Evolutionary conservation across 2,113 vertebrate species (phyloP).

Genomic region (Lonchura striata): DNA sequence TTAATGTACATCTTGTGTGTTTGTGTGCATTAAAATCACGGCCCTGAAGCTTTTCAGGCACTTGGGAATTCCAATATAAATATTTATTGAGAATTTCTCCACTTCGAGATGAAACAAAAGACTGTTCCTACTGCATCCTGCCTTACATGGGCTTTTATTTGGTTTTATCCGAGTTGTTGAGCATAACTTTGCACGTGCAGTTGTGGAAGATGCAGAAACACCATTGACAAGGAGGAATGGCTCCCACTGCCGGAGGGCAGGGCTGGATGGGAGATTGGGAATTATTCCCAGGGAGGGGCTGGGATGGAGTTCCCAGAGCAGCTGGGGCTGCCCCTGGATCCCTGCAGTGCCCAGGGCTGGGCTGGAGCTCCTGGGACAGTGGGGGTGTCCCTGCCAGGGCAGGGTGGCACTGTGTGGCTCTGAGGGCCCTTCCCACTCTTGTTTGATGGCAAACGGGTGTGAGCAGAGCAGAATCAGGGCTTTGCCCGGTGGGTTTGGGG

Average conservation of each 20-base stretch:
- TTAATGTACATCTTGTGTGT: rapidly evolving
- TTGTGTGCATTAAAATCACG: background rate
- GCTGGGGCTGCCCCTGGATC: background rate
- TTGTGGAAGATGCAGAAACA: rapidly evolving
- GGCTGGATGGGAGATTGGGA: rapidly evolving
- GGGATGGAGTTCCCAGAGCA: background rate
- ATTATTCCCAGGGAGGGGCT: background rate
- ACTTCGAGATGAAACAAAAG: background rate
- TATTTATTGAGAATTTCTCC: background rate
- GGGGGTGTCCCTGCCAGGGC: background rate
- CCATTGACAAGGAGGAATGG: rapidly evolving
- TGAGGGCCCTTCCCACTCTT: background rate
- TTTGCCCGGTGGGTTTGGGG: rapidly evolving
- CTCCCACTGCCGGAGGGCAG: rapidly evolving
- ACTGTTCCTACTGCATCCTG: background rate
- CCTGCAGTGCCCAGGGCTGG: background rate
- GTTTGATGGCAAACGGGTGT: rapidly evolving
- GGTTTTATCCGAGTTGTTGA: background rate
- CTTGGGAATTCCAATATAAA: background rate
- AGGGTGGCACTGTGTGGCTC: rapidly evolving
- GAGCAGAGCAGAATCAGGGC: no score
- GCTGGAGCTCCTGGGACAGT: background rate
- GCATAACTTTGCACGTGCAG: rapidly evolving
- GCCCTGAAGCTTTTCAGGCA: background rate
- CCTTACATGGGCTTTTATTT: rapidly evolving